phyloP scores from a whole-genome alignment of 2,113 vertebrate species.

The Girardinichthys multiradiatus region DNA sequence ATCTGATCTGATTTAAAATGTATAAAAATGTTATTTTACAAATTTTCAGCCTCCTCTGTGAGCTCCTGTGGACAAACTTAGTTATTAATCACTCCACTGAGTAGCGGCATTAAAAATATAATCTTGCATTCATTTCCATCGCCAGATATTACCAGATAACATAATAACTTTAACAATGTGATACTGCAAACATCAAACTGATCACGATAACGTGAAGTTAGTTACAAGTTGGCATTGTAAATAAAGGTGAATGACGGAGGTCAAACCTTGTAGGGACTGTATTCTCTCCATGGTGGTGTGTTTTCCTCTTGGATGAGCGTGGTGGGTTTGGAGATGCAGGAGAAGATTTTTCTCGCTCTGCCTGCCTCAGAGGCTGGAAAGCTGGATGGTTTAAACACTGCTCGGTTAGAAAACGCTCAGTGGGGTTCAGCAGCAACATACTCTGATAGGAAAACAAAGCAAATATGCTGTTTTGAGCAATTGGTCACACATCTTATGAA shows the following conservation, averaged over 20 bases:
- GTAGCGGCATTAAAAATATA: too few species aligned
- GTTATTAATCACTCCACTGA: too few species aligned
- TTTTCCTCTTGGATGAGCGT: conserved; percentile 95
- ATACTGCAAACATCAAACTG: background rate
- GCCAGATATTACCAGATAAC: too few species aligned
- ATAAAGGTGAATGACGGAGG: background rate
- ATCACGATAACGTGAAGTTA: background rate
- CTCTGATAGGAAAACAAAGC: conserved; percentile 80
- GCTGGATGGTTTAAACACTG: conserved; percentile 97
- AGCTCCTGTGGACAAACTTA: too few species aligned
- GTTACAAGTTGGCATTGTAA: background rate
- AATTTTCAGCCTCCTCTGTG: too few species aligned
- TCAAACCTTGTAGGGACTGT: conserved; percentile 92
- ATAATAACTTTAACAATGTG: background rate
- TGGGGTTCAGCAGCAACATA: conserved; percentile 93
- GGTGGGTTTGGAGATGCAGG: conserved; percentile 89
- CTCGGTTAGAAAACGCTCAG: conserved; percentile 94
- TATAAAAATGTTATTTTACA: too few species aligned
- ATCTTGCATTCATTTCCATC: too few species aligned
- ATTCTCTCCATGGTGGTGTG: conserved; percentile 94
- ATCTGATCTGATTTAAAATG: too few species aligned
- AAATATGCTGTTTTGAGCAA: background rate
- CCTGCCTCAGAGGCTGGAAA: conserved; percentile 95
- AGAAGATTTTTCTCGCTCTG: conserved; percentile 84
- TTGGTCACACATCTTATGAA: background rate